Evolutionary conservation across 2,888 invertebrate species (phyloP), one percentile per base, ranked within the genome.

Genomic region (Dorcus parallelipipedus): DNA sequence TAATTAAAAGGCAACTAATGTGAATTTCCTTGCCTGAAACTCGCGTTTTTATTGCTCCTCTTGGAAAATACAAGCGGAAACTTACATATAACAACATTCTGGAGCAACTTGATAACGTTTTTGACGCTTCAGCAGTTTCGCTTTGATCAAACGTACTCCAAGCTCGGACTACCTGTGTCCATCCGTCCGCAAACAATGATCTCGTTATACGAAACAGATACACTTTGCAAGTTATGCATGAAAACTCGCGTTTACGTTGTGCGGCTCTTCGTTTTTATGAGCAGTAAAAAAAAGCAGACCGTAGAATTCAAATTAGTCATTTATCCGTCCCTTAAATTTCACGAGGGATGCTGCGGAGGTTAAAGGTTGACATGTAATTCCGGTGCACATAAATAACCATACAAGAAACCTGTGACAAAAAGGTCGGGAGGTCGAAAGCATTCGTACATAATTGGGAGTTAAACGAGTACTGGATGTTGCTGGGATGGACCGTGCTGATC

Each of bases 161-260:
- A 58, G 63, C 56, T 63, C 58, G 64, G 64, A 64, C 61, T 60
- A 54, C 53, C 55, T 57, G 61, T 62, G 65, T 60, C 65, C 68
- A 59, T 62, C 61, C 66, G 64, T 60, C 61, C 64, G 65, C 61
- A 60, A 64, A 68, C 66, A 68, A 68, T 67, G 64, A 67, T 65
- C 61, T 64, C 58, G 58, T 58, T 58, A 54, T 54, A 54, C 20
- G 45, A 45, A 45, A 45, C 45, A 45, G 9, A 45, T 45, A 45
- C 45, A 45, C 7, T 23, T 10, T 45, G 9, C 45, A 20, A 45
- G 45, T 45, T 45, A 45, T 45, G 26, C 26, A 33, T 33, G 26
- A 33, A 33, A 33, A 33, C 26, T 33, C 26, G 7, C 26, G 26
- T 33, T 33, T 33, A 33, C 26, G 26, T 6, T 7, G 1, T 33